Base-by-base conservation (phyloP, 2,797 vertebrate genomes). In the Melanotaenia parkinsoni region DNA sequence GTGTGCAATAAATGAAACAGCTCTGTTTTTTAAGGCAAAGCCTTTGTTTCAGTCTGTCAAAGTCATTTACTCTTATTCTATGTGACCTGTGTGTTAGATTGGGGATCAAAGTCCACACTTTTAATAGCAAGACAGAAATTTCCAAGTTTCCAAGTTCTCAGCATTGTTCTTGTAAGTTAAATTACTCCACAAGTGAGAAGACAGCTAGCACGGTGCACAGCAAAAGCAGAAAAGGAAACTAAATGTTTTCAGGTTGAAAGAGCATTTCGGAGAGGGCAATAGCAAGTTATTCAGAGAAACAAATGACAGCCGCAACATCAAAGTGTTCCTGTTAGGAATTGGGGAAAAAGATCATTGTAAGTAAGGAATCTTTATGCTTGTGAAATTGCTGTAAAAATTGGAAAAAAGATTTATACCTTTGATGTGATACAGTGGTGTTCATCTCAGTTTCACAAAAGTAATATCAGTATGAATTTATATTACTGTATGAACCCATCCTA, bases 41-140 rank as follows among this genome's bases (percentile, higher is more conserved):
- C 63, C 51, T 81, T 87, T 84, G 70, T 74, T 78, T 87, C 57
- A 61, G 71, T 61, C 87, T 80, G 81, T 68, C 81, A 84, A 90
- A 88, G 84, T 85, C 51, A 81, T 85, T 90, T 84, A 30, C 64
- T 67, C 63, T 59, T 47, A 45, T 70, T 75, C 65, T 76, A 73
- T 54, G 64, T 58, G 80, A 90, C 73, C 82, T 67, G 12, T 24
- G 58, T 69, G 70, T 57, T 79, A 72, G 65, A 82, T 69, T 24
- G 8, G 4, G 78, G 88, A 90, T 92, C 88, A 90, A 79, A 85
- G 83, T 68, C 61, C 67, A 61, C 72, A 76, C 58, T 88, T 89
- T 92, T 90, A 93, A 92, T 88, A 76, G 82, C 11, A 16, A 86
- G 81, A 81, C 78, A 68, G 76, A 86, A 74, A 85, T 84, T 88